These are phyloP conservation scores for Microplitis deprimator DNA, from an alignment of 2,888 invertebrate genomes.

Conservation along the genomic window DNA sequence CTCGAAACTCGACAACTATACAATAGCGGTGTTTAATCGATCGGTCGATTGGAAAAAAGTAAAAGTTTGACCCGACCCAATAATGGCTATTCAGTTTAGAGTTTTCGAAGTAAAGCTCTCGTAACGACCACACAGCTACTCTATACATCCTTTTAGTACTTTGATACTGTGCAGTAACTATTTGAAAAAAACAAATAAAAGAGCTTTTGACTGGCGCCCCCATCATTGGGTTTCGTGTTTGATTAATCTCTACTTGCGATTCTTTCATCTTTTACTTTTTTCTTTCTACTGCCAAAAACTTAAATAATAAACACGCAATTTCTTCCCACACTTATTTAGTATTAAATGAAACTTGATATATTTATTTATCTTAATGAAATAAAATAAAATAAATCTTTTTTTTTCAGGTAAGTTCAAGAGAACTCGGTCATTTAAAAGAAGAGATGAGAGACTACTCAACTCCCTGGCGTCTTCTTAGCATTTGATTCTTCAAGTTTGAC, in stretches of 20 bases:
- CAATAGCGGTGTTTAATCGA: neutral
- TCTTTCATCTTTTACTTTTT: constrained; percentile 1
- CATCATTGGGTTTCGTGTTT: constrained; percentile 23
- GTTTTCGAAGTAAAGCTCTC: constrained; percentile 33
- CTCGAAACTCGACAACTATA: neutral
- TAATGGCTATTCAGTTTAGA: constrained; percentile 43
- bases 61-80: constrained; percentile 49
- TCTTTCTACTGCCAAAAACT: neutral
- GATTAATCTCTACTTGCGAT: constrained; percentile 22
- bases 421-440: constrained; percentile 1
- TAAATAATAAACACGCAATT: neutral
- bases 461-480: constrained; percentile 5
- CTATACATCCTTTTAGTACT: constrained; percentile 30
- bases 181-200: neutral
- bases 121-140: constrained; percentile 28
- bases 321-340: constrained; percentile 23
- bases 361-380: neutral
- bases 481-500: constrained; percentile 18
- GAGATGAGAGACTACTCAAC: constrained; percentile 5
- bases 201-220: constrained; percentile 35
- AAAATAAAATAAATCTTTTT: neutral
- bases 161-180: neutral
- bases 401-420: constrained; percentile 43
- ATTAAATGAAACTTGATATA: too few relatives aligned
- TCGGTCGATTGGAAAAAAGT: constrained; percentile 42